Percentiles rank a stretch among this genome's conserved stretches.
These are phyloP conservation scores for Gasterosteus aculeatus DNA, from an alignment of 2,113 vertebrate genomes.

Conservation along the genomic window DNA sequence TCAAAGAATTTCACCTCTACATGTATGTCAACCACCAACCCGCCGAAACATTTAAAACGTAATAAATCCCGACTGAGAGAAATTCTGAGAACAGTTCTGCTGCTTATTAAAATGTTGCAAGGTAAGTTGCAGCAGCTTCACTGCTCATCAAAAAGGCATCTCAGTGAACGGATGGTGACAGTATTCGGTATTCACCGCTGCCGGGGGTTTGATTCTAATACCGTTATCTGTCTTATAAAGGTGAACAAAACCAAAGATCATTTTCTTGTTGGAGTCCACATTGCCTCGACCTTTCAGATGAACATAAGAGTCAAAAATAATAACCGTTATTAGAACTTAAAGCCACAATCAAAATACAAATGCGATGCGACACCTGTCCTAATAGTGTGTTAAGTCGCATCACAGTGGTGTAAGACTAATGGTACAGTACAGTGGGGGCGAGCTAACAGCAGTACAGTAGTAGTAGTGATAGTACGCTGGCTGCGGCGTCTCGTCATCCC, in stretches of 20 bases:
- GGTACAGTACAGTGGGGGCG: background rate
- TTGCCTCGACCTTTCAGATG: background rate
- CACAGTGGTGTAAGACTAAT: background rate
- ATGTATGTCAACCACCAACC: conserved; percentile 39
- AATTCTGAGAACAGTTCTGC: conserved; percentile 59
- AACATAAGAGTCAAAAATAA: background rate
- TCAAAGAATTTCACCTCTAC: conserved; percentile 31
- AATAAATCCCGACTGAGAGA: conserved; percentile 9
- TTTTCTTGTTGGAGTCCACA: background rate
- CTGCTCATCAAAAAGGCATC: background rate
- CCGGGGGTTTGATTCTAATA: background rate
- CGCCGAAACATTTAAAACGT: conserved; percentile 23
- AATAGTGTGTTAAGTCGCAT: background rate
- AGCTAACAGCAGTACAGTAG: conserved; percentile 24
- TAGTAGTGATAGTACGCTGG: background rate
- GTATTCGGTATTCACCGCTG: no score
- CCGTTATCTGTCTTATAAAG: background rate
- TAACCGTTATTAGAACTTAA: background rate
- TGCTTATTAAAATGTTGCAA: conserved; percentile 17
- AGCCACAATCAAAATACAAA: background rate
- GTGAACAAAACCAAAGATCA: background rate
- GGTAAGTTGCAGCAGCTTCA: background rate
- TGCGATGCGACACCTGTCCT: background rate
- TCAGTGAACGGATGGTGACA: background rate
- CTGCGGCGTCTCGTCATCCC: conserved; percentile 32